Evolutionary conservation across 2,888 invertebrate species (phyloP), one percentile per base, ranked within the genome.

Genomic region (Lepidocyrtinus sp.): DNA sequence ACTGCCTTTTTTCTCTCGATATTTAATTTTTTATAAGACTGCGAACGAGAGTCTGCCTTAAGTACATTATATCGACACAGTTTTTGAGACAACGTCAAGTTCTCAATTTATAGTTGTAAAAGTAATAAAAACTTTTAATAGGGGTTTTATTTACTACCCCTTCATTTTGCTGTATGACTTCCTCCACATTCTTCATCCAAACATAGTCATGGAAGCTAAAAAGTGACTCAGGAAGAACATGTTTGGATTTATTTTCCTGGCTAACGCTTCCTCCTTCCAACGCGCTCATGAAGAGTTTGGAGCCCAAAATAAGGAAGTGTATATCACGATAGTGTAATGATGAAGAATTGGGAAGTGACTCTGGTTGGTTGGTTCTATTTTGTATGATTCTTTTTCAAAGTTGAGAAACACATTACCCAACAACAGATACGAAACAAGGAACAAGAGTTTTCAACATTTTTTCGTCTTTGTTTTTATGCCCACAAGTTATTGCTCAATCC

Each of bases 81-180:
- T 80, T 74, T 70, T 70, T 74, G 22, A 46, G 61, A 75, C 45
- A 80, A 80, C 79, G 75, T 80, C 79, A 69, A 80, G 70, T 59
- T 74, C 79, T 80, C 79, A 80, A 80, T 80, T 80, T 80, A 80
- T 75, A 80, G 79, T 80, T 80, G 79, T 26, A 75, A 79, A 81
- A 81, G 81, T 81, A 81, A 81, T 81, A 75, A 83, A 80, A 74
- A 77, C 72, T 83, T 81, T 81, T 83, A 81, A 83, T 83, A 83
- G 77, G 70, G 68, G 78, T 75, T 83, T 83, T 83, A 83, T 83
- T 83, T 81, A 81, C 81, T 83, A 75, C 74, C 79, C 79, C 50
- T 63, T 63, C 69, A 26, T 68, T 74, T 22, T 65, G 59, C 73
- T 64, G 45, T 69, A 70, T 74, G 69, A 22, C 79, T 69, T 79